phyloP scores from a whole-genome alignment of 2,888 invertebrate genomes.

The Apamea sordens region DNA sequence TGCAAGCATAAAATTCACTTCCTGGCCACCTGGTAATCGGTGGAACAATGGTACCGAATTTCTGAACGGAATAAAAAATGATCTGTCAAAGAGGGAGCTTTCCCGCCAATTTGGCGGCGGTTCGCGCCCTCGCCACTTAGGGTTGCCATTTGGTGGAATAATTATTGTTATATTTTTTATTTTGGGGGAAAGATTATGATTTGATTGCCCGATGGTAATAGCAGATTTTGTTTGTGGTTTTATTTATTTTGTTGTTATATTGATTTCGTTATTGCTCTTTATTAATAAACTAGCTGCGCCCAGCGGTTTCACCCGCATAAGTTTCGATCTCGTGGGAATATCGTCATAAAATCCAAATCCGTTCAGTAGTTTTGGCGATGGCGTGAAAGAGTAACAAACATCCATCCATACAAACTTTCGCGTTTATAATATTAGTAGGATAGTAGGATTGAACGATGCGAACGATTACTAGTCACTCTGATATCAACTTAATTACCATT shows the following conservation, averaged over 20 bases:
- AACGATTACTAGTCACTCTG: too few species aligned
- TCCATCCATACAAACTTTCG: too few species aligned
- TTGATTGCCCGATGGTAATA: constrained; percentile 31
- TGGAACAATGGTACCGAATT: constrained; percentile 83
- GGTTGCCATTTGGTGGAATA: constrained; percentile 73
- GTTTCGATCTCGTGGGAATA: too few species aligned
- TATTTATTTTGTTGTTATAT: not conserved
- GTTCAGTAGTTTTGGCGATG: too few species aligned
- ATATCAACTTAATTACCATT: too few species aligned
- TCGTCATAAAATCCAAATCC: too few species aligned
- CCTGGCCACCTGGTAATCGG: constrained; percentile 86
- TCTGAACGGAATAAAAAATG: constrained; percentile 87
- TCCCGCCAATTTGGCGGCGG: constrained; percentile 86
- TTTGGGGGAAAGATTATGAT: constrained; percentile 32
- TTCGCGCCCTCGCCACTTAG: constrained; percentile 77
- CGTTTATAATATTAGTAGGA: too few species aligned
- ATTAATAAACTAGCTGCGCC: not conserved
- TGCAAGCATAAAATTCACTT: constrained; percentile 76
- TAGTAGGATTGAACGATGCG: too few species aligned
- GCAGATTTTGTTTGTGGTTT: constrained; percentile 27
- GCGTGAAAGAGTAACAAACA: too few species aligned
- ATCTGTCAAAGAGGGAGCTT: constrained; percentile 86
- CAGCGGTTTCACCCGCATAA: too few species aligned
- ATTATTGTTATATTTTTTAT: constrained; percentile 45
- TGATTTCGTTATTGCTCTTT: not conserved